These are phyloP conservation scores for Molossus molossus DNA, from an alignment of 2,797 vertebrate genomes.

Conservation along the genomic window DNA sequence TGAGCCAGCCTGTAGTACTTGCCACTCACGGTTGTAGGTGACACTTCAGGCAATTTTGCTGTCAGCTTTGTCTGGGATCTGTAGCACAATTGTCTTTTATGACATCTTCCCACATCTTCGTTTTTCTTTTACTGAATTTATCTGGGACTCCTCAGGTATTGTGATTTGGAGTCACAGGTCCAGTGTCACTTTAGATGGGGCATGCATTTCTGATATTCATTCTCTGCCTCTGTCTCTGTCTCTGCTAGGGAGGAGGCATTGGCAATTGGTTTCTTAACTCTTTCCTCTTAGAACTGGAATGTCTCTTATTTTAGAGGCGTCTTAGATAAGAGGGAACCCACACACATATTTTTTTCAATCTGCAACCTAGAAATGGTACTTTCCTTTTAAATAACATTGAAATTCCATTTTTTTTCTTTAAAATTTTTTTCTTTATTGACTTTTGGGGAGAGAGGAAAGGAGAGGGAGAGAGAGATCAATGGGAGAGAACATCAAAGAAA, in stretches of 20 bases:
- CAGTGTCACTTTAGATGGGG: neutral
- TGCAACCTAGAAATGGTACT: neutral
- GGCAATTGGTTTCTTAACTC: neutral
- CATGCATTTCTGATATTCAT: neutral
- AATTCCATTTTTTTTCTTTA: neutral
- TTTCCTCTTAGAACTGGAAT: neutral
- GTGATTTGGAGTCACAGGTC: neutral
- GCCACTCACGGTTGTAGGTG: neutral
- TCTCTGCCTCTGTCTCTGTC: neutral
- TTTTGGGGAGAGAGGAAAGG: no score
- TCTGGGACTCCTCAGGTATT: neutral
- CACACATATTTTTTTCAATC: neutral
- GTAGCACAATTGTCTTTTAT: neutral
- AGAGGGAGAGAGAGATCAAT: no score
- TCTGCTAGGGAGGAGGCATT: neutral
- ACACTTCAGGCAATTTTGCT: neutral
- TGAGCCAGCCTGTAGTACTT: neutral
- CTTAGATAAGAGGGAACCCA: neutral
- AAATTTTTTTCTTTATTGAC: no score
- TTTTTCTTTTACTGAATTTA: neutral
- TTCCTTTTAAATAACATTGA: constrained; percentile 22
- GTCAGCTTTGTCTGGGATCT: constrained; percentile 36
- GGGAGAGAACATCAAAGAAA: no score
- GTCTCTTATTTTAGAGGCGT: neutral
- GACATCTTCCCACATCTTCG: neutral